Conservation (phyloP, 2,888 invertebrate species). For the Cephus nigrinus region DNA sequence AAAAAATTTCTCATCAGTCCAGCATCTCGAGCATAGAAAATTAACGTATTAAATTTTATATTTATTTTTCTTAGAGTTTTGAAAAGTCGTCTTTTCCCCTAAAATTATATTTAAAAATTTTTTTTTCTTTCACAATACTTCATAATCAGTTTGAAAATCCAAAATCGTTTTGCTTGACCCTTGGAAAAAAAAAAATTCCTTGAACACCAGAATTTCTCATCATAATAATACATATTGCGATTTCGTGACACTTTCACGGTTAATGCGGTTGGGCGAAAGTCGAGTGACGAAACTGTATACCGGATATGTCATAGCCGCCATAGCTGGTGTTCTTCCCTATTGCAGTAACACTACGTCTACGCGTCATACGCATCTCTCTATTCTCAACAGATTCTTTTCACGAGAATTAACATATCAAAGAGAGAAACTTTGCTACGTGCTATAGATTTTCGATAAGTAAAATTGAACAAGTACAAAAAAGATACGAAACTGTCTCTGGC, state of each 20-base stretch:
- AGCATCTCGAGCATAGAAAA: background rate
- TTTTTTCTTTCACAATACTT: background rate
- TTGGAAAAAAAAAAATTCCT: background rate
- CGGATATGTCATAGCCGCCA: conserved; percentile 15
- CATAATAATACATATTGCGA: conserved; percentile 20
- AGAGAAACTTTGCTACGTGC: background rate
- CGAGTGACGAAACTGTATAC: conserved; percentile 49
- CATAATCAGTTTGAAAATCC: background rate
- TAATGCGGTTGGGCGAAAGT: conserved; percentile 59
- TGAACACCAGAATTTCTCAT: background rate
- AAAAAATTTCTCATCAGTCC: background rate
- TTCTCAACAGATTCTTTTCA: background rate
- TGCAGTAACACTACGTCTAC: background rate
- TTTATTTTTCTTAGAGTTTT: background rate
- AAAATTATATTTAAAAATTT: background rate
- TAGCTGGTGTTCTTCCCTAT: background rate
- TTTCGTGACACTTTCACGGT: conserved; percentile 60
- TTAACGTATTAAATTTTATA: background rate
- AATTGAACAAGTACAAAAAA: background rate
- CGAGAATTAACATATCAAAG: background rate
- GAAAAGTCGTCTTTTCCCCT: background rate
- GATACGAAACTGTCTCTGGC: background rate
- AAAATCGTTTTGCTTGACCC: background rate
- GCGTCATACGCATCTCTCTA: background rate
- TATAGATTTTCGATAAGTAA: background rate